Base-by-base conservation (phyloP, 2,113 vertebrate species). In the Octodon degus region DNA sequence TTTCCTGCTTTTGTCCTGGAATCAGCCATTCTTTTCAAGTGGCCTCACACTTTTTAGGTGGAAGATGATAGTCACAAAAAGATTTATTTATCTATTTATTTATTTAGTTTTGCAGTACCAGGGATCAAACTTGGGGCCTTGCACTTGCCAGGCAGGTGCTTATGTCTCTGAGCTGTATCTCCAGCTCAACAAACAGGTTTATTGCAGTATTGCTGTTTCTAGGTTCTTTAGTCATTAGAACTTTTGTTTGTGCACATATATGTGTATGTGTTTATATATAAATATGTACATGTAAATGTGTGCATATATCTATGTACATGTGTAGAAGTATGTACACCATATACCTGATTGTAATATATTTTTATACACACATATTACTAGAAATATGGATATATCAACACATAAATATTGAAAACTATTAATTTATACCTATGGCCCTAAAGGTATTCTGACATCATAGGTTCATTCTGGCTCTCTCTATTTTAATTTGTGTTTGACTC, bases 401-500 rank as follows among this genome's bases (percentile, higher is more conserved):
- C 3, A 19, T n/a, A 81, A 8, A 43, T 84, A 11, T 63, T 84
- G 25, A 63, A 82, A 63, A 84, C 14, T 40, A 43, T 40, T 83
- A 43, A 27, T 43, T 84, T 84, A 84, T 27, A 43, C n/a, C n/a
- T 43, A 17, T 40, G 63, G 27, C 40, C 37, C 13, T 37, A 84
- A 84, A 43, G 43, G n/a, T 1, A 84, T 9, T 10, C n/a, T 62
- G 3, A 55, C 14, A 27, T 50, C 25, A 43, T 25, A 27, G 25
- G 0, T 72, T 72, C 14, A 16, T 63, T 84, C 17, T 25, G 74
- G n/a, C 7, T 55, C 37, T 81, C 17, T 13, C 27, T 74, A 40
- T 89, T 34, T 62, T n/a, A n/a, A 72, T 74, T 91, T 84, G 67
- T 20, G n/a, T 62, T 34, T 89, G 55, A 19, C 47, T 89, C 32